Evolutionary conservation across 2,113 vertebrate species (phyloP), one percentile per base, ranked within the genome.

Genomic region (Grallaria varia): DNA sequence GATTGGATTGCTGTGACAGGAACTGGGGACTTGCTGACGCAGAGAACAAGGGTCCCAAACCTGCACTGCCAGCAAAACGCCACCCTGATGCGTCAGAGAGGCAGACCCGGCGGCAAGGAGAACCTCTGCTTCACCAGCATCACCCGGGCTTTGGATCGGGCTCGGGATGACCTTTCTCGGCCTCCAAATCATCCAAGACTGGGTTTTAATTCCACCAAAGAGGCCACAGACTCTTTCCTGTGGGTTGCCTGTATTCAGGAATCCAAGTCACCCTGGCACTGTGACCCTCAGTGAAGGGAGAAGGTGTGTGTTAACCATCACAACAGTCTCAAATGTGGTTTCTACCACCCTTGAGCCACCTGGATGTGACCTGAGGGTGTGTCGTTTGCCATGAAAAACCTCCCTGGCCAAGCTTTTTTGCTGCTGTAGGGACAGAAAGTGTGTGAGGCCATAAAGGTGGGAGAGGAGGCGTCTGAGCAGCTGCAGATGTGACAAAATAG

Each of bases 1-100:
- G 86, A 91, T 87, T 25, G 4, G 74, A 93, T 89, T 91, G 75
- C 55, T 83, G n/a, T 89, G 84, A 85, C 77, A 93, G 18, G 72
- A 94, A 92, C 40, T 53, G 45, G 55, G 35, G 73, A 91, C 52
- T 33, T 91, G 77, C 56, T 94, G 77, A 95, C 72, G 77, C 68
- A 56, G 64, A 63, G 42, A 56, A 82, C 39, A 77, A 82, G 62
- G 35, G 42, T 74, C 89, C 73, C 78, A n/a, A 89, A 86, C 64
- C 50, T 87, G 86, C 80, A 52, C 22, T 35, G 56, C 52, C 68
- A 66, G 91, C 76, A 80, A 79, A 88, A 93, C 71, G 39, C 33
- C 83, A 81, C 58, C 59, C 52, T 78, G 69, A 94, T 89, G 66
- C 60, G 58, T 92, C 69, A 87, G 83, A 85, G 76, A 78, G 83